Evolutionary conservation across 2,113 vertebrate genomes (phyloP), one percentile per base, ranked within the genome.

Genomic region (Calidris pugnax): DNA sequence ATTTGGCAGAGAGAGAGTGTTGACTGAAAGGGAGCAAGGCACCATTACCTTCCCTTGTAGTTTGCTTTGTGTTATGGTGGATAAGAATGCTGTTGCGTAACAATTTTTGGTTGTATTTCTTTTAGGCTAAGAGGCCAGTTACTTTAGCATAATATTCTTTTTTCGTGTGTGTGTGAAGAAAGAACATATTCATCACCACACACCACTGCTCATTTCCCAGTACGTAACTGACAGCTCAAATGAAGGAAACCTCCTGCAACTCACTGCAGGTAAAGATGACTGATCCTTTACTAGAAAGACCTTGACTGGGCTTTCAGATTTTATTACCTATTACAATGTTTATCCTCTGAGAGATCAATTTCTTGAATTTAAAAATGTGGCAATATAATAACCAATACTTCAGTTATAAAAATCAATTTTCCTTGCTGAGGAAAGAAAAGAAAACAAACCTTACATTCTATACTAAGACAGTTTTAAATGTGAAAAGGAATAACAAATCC

Each of bases 1-100:
- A 94, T 56, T 97, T 98, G 97, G 95, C 96, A 94, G 96, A 87
- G 50, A 81, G 68, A 75, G 37, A 81, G 82, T 86, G 89, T 81
- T 96, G 94, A 95, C 89, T 96, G 94, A 97, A 97, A 96, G 85
- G 76, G 86, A 96, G 83, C 94, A 95, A 97, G 92, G 79, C 55
- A 22, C 56, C 11, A 2, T 97, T 97, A 91, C 85, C 84, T 96
- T 94, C 59, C 64, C 64, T 81, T 89, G 51, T 87, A 64, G 66
- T 93, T 92, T 94, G 60, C 66, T 95, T 82, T 92, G 35, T 72
- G 6, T 53, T 88, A 76, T 18, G 17, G 79, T 78, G 77, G 59
- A 37, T 95, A 80, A 83, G 57, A 92, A 93, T 85, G 66, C 37
- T 60, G 23, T 74, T 89, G 89, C 68, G 21, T 92, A 85, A 84